Base-by-base conservation (phyloP, 2,888 invertebrate genomes). In the Drosophila limbata region DNA sequence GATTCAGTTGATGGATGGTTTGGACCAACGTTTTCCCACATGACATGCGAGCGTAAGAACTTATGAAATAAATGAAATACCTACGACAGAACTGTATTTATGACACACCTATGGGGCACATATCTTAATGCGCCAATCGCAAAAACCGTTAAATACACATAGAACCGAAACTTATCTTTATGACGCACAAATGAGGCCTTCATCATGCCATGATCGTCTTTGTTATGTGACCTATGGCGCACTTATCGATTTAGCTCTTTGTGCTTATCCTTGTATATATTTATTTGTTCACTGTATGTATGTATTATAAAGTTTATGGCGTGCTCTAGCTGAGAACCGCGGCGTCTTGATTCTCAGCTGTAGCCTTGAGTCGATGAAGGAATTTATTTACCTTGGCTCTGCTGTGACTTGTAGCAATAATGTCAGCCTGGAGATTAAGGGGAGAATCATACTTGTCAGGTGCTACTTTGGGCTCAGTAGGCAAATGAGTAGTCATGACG, bases 111-210 rank as follows among this genome's bases (percentile, higher is more conserved):
- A n/a, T 48, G n/a, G 8, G 9, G 17, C 48, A 10, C 35, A n/a
- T 44, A 64, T 50, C 21, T 44, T n/a, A 63, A 28, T 48, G 35
- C 47, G 63, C 17, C 45, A 57, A 72, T 57, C 17, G 19, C 42
- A 28, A 47, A 13, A 51, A 9, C 37, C 31, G 52, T 60, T 25
- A 50, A 66, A 4, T 53, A 15, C 52, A 33, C 8, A n/a, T 28
- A 19, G 53, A 44, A 44, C 59, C 53, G 21, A 6, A 55, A 55
- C 39, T 57, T 79, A 81, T 81, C 81, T 68, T 65, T 62, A 57
- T 75, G 64, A 65, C 52, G 48, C 51, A 67, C 31, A 61, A 37
- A 15, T 21, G 1, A 8, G 10, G 42, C 19, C 47, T 3, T 40
- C 40, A 69, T 53, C 64, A 57, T 39, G 62, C 45, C 59, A 66